A percentile compares a stretch with the other conserved stretches of the same genome.
Conservation (phyloP, 2,797 vertebrate species). For the Enteromius treurensis region DNA sequence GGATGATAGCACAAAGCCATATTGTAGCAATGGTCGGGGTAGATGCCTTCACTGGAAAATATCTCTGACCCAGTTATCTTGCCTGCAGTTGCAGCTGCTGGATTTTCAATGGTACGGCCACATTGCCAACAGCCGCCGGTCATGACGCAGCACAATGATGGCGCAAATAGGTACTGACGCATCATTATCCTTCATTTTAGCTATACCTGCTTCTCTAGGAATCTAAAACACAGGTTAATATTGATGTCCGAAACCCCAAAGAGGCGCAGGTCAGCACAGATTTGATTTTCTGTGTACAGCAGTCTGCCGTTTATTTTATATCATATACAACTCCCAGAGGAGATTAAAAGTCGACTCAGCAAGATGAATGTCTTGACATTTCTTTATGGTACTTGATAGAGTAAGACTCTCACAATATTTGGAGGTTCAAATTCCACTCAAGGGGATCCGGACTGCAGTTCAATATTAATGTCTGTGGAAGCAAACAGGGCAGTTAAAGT, state of each 20-base stretch:
- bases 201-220: background rate
- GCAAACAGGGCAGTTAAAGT: slow-evolving; percentile 14
- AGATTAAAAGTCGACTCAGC: slow-evolving; percentile 32
- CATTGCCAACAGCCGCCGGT: background rate
- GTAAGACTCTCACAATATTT: slow-evolving; percentile 41
- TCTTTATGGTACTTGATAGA: slow-evolving; percentile 34
- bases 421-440: slow-evolving; percentile 33
- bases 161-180: background rate
- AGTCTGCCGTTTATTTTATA: slow-evolving; percentile 23
- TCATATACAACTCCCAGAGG: slow-evolving; percentile 33
- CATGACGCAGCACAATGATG: background rate
- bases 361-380: slow-evolving; percentile 17
- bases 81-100: background rate
- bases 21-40: background rate
- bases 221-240: background rate
- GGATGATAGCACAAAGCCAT: background rate
- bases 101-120: background rate
- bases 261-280: slow-evolving; percentile 15
- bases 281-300: slow-evolving; percentile 26
- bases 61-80: slow-evolving; percentile 1
- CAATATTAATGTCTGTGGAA: slow-evolving; percentile 23
- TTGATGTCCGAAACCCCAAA: background rate
- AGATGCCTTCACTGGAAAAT: background rate
- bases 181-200: slow-evolving; percentile 1
- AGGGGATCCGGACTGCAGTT: slow-evolving; percentile 5